Percentiles rank a stretch among this genome's conserved stretches.
These are phyloP conservation scores for Tiliqua scincoides DNA, from an alignment of 2,113 vertebrate species.

Conservation along the genomic window DNA sequence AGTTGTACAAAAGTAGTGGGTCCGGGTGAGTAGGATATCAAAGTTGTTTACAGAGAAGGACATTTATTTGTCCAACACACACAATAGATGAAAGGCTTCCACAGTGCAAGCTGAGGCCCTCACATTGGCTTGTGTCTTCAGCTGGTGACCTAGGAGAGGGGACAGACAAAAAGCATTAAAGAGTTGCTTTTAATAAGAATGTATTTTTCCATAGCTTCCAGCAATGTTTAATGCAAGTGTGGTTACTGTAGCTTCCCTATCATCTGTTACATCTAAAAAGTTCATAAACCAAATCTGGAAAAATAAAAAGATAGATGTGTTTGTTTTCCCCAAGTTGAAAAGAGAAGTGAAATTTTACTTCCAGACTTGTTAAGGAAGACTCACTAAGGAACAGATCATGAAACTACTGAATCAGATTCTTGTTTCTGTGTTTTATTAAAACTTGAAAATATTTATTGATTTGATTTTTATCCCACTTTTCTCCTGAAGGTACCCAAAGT, in stretches of 20 bases:
- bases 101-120: slow-evolving; percentile 22
- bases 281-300: slow-evolving; percentile 13
- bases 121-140: slow-evolving; percentile 30
- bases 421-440: not conserved
- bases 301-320: slow-evolving; percentile 18
- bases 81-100: slow-evolving; percentile 54
- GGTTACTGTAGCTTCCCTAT: not conserved
- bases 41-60: slow-evolving; percentile 52
- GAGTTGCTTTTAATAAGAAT: slow-evolving; percentile 27
- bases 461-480: too few relatives aligned
- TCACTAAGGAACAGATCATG: not conserved
- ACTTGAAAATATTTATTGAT: too few relatives aligned
- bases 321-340: not conserved
- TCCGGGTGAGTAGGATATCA: accelerated
- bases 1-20: slow-evolving; percentile 52
- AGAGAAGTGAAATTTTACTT: not conserved
- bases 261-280: slow-evolving; percentile 13
- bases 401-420: not conserved
- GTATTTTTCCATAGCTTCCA: not conserved
- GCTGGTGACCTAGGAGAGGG: slow-evolving; percentile 24
- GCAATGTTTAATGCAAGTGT: not conserved
- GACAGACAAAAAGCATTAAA: not conserved
- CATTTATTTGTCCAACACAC: not conserved
- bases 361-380: not conserved
- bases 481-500: too few relatives aligned